Conservation (phyloP, 2,797 vertebrate species). For the Leptodactylus fallax region DNA sequence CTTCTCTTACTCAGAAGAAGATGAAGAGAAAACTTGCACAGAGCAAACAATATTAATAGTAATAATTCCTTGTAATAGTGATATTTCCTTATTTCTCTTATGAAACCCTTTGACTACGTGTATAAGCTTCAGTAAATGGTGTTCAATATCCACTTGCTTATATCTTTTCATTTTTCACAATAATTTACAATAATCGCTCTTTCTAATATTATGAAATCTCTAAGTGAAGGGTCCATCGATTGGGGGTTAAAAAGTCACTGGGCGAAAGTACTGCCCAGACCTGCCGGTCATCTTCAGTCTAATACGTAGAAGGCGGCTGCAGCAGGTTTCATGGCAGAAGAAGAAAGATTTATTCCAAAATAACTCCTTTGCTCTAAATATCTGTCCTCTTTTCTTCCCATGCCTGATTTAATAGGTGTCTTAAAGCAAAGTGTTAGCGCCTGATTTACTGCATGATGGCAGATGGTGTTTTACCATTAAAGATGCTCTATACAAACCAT, state of each 20-base stretch:
- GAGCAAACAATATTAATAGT: no score
- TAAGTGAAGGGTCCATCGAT: neutral
- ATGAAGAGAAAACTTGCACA: no score
- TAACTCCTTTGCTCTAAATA: constrained; percentile 76
- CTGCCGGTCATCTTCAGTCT: neutral
- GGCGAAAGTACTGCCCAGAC: neutral
- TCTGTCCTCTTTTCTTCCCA: constrained; percentile 69
- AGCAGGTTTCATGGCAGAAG: neutral
- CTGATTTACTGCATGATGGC: constrained; percentile 70
- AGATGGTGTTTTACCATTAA: constrained; percentile 67
- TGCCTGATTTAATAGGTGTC: constrained; percentile 71
- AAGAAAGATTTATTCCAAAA: constrained; percentile 70
- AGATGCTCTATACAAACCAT: constrained; percentile 66
- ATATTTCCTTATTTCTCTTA: no score
- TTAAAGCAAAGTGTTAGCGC: constrained; percentile 69
- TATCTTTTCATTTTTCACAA: neutral
- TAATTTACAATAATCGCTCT: neutral
- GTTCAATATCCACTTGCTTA: no score
- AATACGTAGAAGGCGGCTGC: neutral
- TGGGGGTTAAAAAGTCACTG: neutral
- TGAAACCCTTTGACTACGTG: no score
- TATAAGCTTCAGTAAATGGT: no score
- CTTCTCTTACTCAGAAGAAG: no score
- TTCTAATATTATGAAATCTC: neutral
- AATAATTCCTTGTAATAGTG: no score